Evolutionary conservation across 2,797 vertebrate species (phyloP).

Genomic region (Smutsia gigantea): DNA sequence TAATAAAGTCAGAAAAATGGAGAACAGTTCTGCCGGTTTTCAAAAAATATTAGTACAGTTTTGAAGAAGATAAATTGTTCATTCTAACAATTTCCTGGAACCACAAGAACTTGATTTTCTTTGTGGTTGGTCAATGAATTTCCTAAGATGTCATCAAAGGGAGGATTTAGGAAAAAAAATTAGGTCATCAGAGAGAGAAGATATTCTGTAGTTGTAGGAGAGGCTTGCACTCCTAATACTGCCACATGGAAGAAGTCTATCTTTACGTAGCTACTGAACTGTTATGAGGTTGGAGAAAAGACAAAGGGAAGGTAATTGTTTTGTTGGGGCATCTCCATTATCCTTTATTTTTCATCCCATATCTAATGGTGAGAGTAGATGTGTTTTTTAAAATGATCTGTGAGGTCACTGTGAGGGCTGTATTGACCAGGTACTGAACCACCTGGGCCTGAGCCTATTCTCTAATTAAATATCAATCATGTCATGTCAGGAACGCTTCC

Average conservation of each 20-base stretch:
- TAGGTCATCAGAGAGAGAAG: neutral
- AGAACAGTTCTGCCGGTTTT: neutral
- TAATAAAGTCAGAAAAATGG: neutral
- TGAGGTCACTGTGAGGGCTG: neutral
- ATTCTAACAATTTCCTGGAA: neutral
- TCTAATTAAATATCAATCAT: slow-evolving; percentile 49
- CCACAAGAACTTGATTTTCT: neutral
- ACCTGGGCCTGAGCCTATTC: neutral
- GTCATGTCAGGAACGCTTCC: slow-evolving; percentile 3
- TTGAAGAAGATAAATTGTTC: neutral
- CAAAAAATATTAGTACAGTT: neutral
- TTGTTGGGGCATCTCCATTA: neutral
- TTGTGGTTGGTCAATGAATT: neutral
- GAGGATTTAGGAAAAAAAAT: neutral
- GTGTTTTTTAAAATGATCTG: neutral
- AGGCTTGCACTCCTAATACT: neutral
- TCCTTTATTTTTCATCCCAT: neutral
- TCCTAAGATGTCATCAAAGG: neutral
- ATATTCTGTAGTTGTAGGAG: neutral
- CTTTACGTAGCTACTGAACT: neutral
- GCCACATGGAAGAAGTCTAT: neutral
- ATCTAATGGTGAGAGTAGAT: neutral
- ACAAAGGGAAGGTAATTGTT: neutral
- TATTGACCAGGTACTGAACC: neutral
- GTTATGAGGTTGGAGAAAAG: neutral